phyloP scores from a whole-genome alignment of 2,888 invertebrate genomes.

The Nebria salina region DNA sequence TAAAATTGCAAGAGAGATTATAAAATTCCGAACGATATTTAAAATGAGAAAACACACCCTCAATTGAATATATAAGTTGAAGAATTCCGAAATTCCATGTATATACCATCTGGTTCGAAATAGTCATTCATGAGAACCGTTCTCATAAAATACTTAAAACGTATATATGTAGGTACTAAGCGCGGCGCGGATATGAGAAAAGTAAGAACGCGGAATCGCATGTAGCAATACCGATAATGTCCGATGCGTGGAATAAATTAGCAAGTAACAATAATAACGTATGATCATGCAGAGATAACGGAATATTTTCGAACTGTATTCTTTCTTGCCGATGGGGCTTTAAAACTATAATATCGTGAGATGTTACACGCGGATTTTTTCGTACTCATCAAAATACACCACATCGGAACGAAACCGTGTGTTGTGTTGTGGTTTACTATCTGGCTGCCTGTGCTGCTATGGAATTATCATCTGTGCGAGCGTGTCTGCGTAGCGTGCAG shows the following conservation, averaged over 20 bases:
- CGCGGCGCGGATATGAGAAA: not conserved
- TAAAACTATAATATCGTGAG: not conserved
- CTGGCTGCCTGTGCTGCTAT: not conserved
- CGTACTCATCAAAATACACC: not conserved
- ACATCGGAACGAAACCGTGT: conserved; percentile 10
- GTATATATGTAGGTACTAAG: not conserved
- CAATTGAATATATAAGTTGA: not conserved
- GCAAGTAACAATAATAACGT: conserved; percentile 17
- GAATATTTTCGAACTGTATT: conserved; percentile 9
- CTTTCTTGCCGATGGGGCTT: not conserved
- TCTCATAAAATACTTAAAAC: not conserved
- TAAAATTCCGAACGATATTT: no score
- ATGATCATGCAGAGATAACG: conserved; percentile 5
- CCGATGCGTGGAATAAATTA: conserved; percentile 20
- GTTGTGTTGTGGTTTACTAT: conserved; percentile 5
- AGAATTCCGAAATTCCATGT: no score
- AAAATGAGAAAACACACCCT: no score
- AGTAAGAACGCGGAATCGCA: conserved; percentile 10
- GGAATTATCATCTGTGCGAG: conserved; percentile 6
- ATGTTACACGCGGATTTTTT: not conserved
- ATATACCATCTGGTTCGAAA: not conserved
- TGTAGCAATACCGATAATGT: conserved; percentile 6
- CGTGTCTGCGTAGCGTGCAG: conserved; percentile 7
- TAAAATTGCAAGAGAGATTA: no score
- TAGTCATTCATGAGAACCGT: not conserved